Conservation (phyloP, 2,113 vertebrate species). For the Sminthopsis crassicaudata region DNA sequence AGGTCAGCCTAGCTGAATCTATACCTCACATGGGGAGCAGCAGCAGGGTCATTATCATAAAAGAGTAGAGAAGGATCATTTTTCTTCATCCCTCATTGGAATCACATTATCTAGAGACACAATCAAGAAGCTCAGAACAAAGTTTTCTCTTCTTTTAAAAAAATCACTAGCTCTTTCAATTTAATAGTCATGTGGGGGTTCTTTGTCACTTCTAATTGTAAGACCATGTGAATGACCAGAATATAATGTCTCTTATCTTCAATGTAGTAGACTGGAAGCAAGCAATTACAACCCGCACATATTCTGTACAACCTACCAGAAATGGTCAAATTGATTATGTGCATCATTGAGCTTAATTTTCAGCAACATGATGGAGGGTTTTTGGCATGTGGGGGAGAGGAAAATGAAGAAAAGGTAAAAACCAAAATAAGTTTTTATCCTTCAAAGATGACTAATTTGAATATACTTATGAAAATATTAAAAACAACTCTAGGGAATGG, state of each 20-base stretch:
- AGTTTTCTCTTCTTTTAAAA: not conserved
- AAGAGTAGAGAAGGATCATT: not conserved
- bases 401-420: conserved; percentile 8
- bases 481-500: not conserved
- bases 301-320: not conserved
- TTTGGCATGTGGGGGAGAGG: not conserved
- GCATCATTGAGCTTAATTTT: not conserved
- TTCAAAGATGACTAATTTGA: conserved; percentile 34
- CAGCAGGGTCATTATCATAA: not conserved
- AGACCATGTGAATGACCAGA: not conserved
- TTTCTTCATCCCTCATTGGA: not conserved
- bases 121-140: not conserved
- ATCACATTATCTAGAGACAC: not conserved
- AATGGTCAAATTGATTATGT: not conserved
- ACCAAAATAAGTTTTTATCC: conserved; percentile 39
- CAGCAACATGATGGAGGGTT: conserved; percentile 38
- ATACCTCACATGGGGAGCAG: not conserved
- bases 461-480: conserved; percentile 38
- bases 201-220: not conserved
- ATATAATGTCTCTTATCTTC: not conserved
- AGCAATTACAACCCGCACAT: not conserved
- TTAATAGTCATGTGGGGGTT: not conserved
- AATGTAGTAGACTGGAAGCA: not conserved
- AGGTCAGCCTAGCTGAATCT: not conserved
- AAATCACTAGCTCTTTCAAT: not conserved